phyloP scores from a whole-genome alignment of 1,140 invertebrate species.

The Lamellibrachia luymesi region DNA sequence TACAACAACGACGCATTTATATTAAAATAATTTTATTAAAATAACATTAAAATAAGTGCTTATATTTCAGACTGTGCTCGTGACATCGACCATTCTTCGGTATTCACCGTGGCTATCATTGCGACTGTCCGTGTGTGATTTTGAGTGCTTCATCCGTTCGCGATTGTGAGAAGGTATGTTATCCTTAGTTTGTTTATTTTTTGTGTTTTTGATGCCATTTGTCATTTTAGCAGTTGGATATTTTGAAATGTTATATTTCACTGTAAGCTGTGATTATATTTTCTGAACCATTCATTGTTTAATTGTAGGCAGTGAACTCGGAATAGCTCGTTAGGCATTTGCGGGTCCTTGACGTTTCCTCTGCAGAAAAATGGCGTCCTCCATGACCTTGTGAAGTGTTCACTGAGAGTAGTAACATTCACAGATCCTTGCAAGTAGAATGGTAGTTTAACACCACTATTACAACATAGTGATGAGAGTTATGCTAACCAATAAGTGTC shows the following conservation, averaged over 20 bases:
- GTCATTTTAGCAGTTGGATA: not conserved
- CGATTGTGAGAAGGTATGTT: not conserved
- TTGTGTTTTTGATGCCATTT: not conserved
- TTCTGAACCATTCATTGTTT: not conserved
- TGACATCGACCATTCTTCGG: not conserved
- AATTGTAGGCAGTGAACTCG: not conserved
- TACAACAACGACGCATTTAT: not conserved
- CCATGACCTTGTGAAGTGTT: conserved; percentile 12
- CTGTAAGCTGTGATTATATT: not conserved
- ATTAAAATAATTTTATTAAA: not conserved
- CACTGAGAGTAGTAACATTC: not conserved
- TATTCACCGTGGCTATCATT: not conserved
- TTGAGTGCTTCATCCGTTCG: not conserved
- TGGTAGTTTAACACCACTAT: not conserved
- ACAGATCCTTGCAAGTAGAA: not conserved
- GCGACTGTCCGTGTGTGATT: conserved; percentile 3
- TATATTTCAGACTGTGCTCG: not conserved
- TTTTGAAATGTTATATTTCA: not conserved
- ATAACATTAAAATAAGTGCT: not conserved
- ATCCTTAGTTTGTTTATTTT: not conserved
- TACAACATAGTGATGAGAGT: not conserved
- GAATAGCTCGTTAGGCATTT: not conserved
- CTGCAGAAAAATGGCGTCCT: conserved; percentile 14
- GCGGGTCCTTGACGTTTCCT: not conserved
- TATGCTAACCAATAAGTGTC: not conserved